Base-by-base conservation (phyloP, 2,797 vertebrate genomes). In the Gila robusta region DNA sequence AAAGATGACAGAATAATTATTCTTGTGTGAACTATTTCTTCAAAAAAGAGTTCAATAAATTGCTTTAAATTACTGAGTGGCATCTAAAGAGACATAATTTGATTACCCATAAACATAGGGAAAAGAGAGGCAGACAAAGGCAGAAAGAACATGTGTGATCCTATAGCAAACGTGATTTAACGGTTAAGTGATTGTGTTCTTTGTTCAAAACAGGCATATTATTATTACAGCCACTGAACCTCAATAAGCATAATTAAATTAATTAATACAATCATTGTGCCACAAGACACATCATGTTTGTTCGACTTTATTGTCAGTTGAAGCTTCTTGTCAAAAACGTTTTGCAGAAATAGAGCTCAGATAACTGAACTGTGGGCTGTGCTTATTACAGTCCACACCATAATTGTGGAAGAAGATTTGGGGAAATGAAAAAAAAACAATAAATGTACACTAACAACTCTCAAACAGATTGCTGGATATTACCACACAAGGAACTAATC, bases 371-470 rank as follows among this genome's bases (percentile, higher is more conserved):
- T 32, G 44, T 32, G 32, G 21, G 16, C 32, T 32, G 44, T 64
- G 47, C 23, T 77, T 28, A 54, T 84, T 62, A 77, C 62, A 41
- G 44, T 54, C 23, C n/a, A 23, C 19, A 70, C 9, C 47, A 77
- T 84, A 78, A 77, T 23, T 8, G 9, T 69, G 44, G 54, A 84
- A 67, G 35, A 23, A 78, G 11, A 67, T 78, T 84, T 84, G 64
- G 14, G 17, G n/a, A 72, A 47, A 21, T 3, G 1, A 54, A 16
- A 47, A 6, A 6, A 84, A 77, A 77, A 77, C 44, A 41, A 69
- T 77, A 69, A n/a, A 84, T 69, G 62, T 69, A 76, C 64, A 76
- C 82, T 78, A 84, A 84, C 73, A 84, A 78, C 73, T 26, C 82
- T 84, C 72, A 83, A 76, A 76, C 32, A 32, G 28, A 77, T 77